Conservation (phyloP, 2,888 invertebrate species). For the Lasioglossum marginatum region DNA sequence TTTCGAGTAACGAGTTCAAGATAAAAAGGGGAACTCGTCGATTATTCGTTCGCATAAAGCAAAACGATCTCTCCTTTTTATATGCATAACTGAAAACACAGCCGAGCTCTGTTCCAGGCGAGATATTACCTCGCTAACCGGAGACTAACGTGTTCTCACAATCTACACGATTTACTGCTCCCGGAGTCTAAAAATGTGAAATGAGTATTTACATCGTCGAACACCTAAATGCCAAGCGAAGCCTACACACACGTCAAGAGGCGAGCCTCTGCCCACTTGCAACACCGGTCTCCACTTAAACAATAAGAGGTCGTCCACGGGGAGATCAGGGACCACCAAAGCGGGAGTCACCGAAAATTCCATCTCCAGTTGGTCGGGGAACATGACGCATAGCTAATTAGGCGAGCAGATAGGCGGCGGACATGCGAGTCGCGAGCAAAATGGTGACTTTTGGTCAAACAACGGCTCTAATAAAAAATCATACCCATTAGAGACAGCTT, state of each 20-base stretch:
- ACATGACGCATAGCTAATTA: constrained; percentile 34
- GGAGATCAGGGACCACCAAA: not conserved
- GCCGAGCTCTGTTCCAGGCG: not conserved
- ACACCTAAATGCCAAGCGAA: not conserved
- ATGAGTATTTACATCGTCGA: constrained; percentile 2
- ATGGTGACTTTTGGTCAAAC: constrained; percentile 7
- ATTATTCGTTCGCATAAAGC: not conserved
- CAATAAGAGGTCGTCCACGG: not conserved
- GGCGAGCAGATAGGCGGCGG: constrained; percentile 9
- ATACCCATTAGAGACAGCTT: not conserved
- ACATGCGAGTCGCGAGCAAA: constrained; percentile 34
- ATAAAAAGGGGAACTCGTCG: not conserved
- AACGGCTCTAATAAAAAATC: not conserved
- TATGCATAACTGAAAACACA: not conserved
- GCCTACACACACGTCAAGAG: not conserved
- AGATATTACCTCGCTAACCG: not conserved
- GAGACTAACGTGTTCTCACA: not conserved
- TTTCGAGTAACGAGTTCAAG: not conserved
- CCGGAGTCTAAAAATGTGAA: constrained; percentile 14
- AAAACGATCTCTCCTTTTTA: not conserved
- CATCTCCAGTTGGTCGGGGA: not conserved
- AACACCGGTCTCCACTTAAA: not conserved
- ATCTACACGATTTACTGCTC: not conserved
- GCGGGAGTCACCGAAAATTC: not conserved
- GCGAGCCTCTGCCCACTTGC: not conserved